These are phyloP conservation scores for Scolopax bukidnonensis DNA, from an alignment of 2,797 vertebrate genomes.

Conservation along the genomic window DNA sequence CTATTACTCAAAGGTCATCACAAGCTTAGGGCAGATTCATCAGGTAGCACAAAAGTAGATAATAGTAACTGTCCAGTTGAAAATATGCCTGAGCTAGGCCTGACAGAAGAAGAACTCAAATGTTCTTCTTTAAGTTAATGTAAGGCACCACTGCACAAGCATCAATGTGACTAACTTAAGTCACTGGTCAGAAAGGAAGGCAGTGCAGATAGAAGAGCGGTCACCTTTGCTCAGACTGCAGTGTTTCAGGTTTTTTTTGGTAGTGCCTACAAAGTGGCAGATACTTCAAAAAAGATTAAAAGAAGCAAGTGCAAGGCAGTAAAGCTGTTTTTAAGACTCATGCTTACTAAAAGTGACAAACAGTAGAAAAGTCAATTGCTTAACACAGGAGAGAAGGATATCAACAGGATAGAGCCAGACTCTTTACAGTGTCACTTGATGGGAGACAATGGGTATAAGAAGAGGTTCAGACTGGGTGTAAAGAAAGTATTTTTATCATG, in stretches of 20 bases:
- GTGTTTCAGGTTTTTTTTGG: neutral
- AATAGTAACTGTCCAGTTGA: neutral
- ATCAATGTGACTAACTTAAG: accelerated
- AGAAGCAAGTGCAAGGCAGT: neutral
- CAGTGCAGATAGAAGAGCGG: neutral
- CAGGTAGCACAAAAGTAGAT: neutral
- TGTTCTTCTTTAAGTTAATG: neutral
- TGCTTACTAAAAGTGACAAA: neutral
- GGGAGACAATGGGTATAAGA: neutral
- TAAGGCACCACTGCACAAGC: neutral
- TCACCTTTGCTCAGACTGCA: neutral
- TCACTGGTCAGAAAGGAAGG: neutral
- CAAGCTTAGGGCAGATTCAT: neutral
- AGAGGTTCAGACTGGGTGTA: neutral
- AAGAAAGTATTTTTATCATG: neutral
- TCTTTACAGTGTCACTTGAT: neutral
- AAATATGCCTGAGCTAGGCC: neutral
- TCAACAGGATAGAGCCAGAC: neutral
- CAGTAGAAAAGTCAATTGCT: neutral
- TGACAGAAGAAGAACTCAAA: neutral
- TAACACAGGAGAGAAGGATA: neutral
- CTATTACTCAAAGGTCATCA: neutral
- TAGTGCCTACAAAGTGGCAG: neutral
- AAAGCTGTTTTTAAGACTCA: neutral
- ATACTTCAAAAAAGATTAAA: neutral